A percentile compares a stretch with the other conserved stretches of the same genome.
Conservation (phyloP, 2,888 invertebrate genomes). For the Archaeoteleia sp. region DNA sequence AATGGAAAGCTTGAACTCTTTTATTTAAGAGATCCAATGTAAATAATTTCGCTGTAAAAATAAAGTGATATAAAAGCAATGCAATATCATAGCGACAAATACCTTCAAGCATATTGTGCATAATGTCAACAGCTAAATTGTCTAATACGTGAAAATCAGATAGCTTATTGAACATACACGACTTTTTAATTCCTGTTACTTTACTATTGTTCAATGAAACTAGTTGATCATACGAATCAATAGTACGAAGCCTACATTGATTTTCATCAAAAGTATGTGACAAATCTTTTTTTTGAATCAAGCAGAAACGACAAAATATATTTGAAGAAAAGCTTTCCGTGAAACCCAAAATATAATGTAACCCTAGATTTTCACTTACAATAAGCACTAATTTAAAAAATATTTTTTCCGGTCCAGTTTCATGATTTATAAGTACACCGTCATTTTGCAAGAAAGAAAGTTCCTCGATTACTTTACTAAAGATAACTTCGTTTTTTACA, state of each 20-base stretch:
- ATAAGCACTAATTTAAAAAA: slow-evolving; percentile 16
- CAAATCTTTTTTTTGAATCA: slow-evolving; percentile 18
- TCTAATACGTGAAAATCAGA: slow-evolving; percentile 19
- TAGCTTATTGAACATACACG: slow-evolving; percentile 2
- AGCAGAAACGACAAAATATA: slow-evolving; percentile 18
- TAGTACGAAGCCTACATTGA: slow-evolving; percentile 20
- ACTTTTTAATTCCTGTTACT: slow-evolving; percentile 17
- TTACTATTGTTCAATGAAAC: slow-evolving; percentile 11
- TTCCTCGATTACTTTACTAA: slow-evolving; percentile 37
- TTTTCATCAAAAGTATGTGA: slow-evolving; percentile 25
- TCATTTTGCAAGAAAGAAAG: slow-evolving; percentile 32
- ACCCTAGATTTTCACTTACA: slow-evolving; percentile 18
- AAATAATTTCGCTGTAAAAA: slow-evolving; percentile 41
- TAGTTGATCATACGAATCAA: slow-evolving; percentile 9
- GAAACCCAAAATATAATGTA: slow-evolving; percentile 15
- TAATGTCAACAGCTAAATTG: slow-evolving; percentile 47
- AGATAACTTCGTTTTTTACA: slow-evolving; percentile 9
- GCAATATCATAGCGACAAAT: slow-evolving; percentile 51
- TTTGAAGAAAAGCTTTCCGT: slow-evolving; percentile 17
- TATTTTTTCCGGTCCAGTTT: slow-evolving; percentile 9
- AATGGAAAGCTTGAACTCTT: slow-evolving; percentile 48
- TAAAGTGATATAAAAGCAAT: slow-evolving; percentile 46
- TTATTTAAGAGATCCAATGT: slow-evolving; percentile 39
- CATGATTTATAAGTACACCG: slow-evolving; percentile 27
- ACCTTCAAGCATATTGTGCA: slow-evolving; percentile 53